These are phyloP conservation scores for Silurus meridionalis DNA, from an alignment of 2,113 vertebrate species.

Conservation along the genomic window DNA sequence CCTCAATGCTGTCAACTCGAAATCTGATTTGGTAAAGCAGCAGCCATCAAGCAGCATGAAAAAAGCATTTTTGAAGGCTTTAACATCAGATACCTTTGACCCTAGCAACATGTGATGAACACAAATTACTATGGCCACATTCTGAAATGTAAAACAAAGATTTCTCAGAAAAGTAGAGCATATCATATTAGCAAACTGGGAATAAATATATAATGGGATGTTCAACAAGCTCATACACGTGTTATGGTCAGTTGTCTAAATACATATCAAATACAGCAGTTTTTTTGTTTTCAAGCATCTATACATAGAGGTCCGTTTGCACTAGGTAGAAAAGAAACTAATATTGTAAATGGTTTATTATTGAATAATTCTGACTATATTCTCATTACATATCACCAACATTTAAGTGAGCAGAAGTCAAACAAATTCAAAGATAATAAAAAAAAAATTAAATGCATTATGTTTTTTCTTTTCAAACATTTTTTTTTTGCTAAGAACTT, in stretches of 20 bases:
- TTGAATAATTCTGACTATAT: neutral
- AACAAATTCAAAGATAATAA: too few species aligned
- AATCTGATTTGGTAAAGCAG: too few species aligned
- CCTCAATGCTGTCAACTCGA: too few species aligned
- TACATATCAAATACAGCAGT: neutral
- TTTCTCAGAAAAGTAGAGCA: neutral
- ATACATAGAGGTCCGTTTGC: neutral
- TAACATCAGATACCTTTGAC: neutral
- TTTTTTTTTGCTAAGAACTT: too few species aligned
- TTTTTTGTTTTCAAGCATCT: neutral
- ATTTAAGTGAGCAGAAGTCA: too few species aligned
- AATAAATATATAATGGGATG: neutral
- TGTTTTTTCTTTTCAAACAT: too few species aligned
- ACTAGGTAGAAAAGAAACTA: neutral
- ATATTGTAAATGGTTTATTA: neutral
- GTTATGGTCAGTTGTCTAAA: neutral
- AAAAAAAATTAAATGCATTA: too few species aligned
- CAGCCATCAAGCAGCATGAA: too few species aligned
- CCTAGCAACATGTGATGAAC: neutral
- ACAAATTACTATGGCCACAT: neutral
- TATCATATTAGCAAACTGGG: neutral
- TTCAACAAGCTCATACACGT: neutral
- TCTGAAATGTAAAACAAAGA: neutral
- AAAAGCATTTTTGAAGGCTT: too few species aligned
- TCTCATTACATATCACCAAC: too few species aligned